Evolutionary conservation across 2,113 vertebrate genomes (phyloP).

Genomic region (Poecilia latipinna): DNA sequence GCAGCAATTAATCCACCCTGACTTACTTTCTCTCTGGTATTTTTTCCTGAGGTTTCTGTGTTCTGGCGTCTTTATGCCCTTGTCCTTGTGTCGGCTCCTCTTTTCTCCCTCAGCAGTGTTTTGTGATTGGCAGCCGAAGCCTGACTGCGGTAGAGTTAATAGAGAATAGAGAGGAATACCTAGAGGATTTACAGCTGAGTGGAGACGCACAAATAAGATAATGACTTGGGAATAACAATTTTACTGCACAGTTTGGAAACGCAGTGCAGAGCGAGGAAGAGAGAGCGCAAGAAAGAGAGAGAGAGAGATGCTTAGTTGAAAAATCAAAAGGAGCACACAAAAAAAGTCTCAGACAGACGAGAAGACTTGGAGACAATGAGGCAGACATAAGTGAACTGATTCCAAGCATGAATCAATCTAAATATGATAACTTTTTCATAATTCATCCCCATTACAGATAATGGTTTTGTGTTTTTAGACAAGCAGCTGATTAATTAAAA

Average conservation of each 20-base stretch:
- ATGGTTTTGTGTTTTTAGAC: constrained; percentile 58
- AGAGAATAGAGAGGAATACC: constrained; percentile 76
- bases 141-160: constrained; percentile 72
- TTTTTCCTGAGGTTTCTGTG: constrained; percentile 24
- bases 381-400: constrained; percentile 49
- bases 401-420: constrained; percentile 46
- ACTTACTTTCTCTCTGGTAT: constrained; percentile 20
- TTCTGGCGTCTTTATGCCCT: constrained; percentile 19
- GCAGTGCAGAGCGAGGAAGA: constrained; percentile 38
- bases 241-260: constrained; percentile 56
- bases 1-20: constrained; percentile 14
- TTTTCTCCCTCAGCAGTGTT: constrained; percentile 60
- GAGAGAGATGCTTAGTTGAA: not conserved
- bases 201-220: constrained; percentile 81
- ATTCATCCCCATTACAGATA: constrained; percentile 40
- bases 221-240: constrained; percentile 81
- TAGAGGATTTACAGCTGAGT: constrained; percentile 78
- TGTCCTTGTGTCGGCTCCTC: constrained; percentile 51
- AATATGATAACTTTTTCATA: constrained; percentile 61
- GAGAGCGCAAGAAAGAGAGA: not conserved
- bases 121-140: constrained; percentile 78
- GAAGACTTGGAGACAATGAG: constrained; percentile 35
- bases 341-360: constrained; percentile 39
- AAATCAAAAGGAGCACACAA: constrained; percentile 15
- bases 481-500: constrained; percentile 39